phyloP scores from a whole-genome alignment of 2,888 invertebrate genomes.

The Drosophila macrospina region DNA sequence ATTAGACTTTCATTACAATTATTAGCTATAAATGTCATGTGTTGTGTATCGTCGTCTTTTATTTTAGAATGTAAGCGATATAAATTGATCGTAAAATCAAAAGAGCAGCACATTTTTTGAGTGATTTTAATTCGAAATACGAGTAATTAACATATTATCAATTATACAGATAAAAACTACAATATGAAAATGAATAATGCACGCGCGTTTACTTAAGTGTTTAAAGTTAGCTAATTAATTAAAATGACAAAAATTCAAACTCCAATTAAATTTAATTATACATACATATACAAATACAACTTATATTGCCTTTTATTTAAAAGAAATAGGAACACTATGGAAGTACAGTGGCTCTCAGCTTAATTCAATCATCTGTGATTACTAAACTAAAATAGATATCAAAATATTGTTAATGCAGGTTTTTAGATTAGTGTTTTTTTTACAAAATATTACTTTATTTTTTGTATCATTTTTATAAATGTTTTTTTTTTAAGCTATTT shows the following conservation, averaged over 20 bases:
- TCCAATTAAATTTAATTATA: slow-evolving; percentile 78
- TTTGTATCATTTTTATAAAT: too few relatives aligned
- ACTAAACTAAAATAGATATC: too few relatives aligned
- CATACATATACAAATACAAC: slow-evolving; percentile 65
- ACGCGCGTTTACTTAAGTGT: slow-evolving; percentile 72
- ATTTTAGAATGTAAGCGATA: slow-evolving; percentile 44
- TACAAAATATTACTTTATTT: too few relatives aligned
- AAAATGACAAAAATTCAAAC: slow-evolving; percentile 68
- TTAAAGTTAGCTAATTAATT: slow-evolving; percentile 72
- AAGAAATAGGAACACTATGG: too few relatives aligned
- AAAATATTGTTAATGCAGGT: too few relatives aligned
- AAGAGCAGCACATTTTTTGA: slow-evolving; percentile 72
- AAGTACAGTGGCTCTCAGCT: too few relatives aligned
- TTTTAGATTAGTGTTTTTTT: too few relatives aligned
- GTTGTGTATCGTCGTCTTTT: slow-evolving; percentile 62
- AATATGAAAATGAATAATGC: slow-evolving; percentile 60
- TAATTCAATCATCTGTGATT: too few relatives aligned
- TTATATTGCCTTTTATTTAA: not conserved
- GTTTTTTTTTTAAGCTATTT: too few relatives aligned
- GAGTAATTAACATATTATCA: slow-evolving; percentile 41
- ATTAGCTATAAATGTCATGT: slow-evolving; percentile 69
- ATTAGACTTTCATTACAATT: slow-evolving; percentile 74
- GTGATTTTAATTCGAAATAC: slow-evolving; percentile 73
- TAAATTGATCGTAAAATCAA: slow-evolving; percentile 52
- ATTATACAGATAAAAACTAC: slow-evolving; percentile 23